Base-by-base conservation (phyloP, 2,797 vertebrate species). In the Acrocephalus scirpaceus region DNA sequence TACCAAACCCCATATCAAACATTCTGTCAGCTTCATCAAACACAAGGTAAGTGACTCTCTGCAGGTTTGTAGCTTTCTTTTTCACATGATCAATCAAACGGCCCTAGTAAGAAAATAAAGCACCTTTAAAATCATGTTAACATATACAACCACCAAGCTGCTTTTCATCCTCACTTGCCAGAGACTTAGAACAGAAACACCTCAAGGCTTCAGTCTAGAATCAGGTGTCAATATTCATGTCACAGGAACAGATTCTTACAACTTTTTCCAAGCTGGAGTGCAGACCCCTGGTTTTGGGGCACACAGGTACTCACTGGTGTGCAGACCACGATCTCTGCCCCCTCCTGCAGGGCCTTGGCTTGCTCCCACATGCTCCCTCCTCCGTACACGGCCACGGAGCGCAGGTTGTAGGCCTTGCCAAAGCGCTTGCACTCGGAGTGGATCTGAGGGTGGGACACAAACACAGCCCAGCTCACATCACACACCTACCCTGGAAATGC, bases 321-420 rank as follows among this genome's bases (percentile, higher is more conserved):
- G 97, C 99, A 99, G 67, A 99, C 99, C 27, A 99, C 99, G 13
- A 99, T 99, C 97, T 99, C 99, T 38, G 99, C 99, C 38, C 99
- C 99, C 87, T 99, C 99, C 97, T 99, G 99, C 83, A 99, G 98
- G 76, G 99, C 99, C 86, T 99, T 99, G 96, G 99, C 99, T 91
- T 99, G 99, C 94, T 99, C 99, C 99, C 99, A 99, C 99, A 99
- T 99, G 98, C 99, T 99, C 80, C 99, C 99, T 78, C 99, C 99
- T 96, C 99, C 99, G 16, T 99, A 99, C n/a, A 99, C 99, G 0
- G 99, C 99, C 85, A 99, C 99, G 0, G 99, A 99, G 61, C 99
- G 99, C 97, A 99, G 97, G 32, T 99, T 99, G 77, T 99, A 99
- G 1, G 98, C 99, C 97, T 99, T 99, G 30, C 99, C 99, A 80